Percentiles rank a stretch among this genome's conserved stretches.
phyloP scores from a whole-genome alignment of 2,113 vertebrate genomes.

The Colistium nudipinnis region DNA sequence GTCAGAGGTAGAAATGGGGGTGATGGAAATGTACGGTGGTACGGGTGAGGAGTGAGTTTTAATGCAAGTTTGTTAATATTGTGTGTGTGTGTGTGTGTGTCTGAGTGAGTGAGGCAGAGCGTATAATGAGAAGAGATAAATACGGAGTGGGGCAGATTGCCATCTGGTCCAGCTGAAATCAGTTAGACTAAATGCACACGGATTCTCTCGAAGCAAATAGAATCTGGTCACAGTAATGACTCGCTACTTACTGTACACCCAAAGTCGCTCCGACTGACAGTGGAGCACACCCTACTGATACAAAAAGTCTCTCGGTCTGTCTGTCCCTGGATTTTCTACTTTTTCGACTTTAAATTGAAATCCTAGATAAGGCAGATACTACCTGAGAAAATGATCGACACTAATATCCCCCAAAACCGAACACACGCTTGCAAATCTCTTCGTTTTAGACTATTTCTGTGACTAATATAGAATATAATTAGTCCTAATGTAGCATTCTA shows the following conservation, averaged over 20 bases:
- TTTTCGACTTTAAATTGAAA: no score
- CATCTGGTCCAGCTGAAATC: conserved; percentile 62
- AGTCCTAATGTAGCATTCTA: no score
- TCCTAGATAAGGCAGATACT: no score
- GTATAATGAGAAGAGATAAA: conserved; percentile 50
- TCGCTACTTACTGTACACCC: conserved; percentile 14
- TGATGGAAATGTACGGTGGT: background rate
- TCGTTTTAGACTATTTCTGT: no score
- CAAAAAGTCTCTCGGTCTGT: background rate
- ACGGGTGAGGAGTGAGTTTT: background rate
- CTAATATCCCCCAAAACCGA: no score
- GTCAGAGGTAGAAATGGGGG: conserved; percentile 20
- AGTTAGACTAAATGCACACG: conserved; percentile 45
- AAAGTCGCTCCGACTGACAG: conserved; percentile 12
- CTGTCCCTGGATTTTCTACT: background rate
- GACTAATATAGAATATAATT: no score
- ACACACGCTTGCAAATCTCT: no score
- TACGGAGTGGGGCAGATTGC: conserved; percentile 52
- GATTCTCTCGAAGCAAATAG: conserved; percentile 40
- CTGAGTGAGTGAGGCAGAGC: conserved; percentile 37
- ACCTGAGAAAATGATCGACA: no score
- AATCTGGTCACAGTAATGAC: conserved; percentile 44
- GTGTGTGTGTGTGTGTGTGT: conserved; percentile 9
- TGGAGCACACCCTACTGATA: background rate
- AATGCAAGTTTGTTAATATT: conserved; percentile 11